Evolutionary conservation across 2,113 vertebrate genomes (phyloP), one percentile per base, ranked within the genome.

Genomic region (Tylochromis polylepis): DNA sequence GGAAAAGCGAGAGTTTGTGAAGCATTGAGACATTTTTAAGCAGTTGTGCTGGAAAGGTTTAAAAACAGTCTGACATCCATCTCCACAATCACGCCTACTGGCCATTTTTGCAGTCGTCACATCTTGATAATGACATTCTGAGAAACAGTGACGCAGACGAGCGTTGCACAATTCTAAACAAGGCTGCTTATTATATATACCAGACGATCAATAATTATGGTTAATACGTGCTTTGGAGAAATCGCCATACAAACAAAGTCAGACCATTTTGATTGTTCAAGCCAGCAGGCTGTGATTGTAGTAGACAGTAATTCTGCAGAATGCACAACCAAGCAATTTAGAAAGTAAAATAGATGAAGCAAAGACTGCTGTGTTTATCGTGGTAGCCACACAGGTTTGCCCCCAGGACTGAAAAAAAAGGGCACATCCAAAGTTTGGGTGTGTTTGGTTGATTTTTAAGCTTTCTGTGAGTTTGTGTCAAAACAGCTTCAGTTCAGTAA

Each of bases 251-350:
- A 67, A 67, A 67, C 3, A 67, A 67, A 9, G 3, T 41, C 22
- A 67, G 7, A 9, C 11, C 7, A 22, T 67, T 67, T 22, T 41
- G 62, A 67, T 41, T 67, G 62, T 67, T 41, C 11, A 67, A 67
- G 36, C 62, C 62, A 67, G n/a, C n/a, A 41, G 41, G 36, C 62
- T 67, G 62, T 67, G 62, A 14, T n/a, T 67, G 62, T 24, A 67
- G 11, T 41, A 41, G 36, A 41, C 0, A 0, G 5, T 0, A 22
- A 2, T 67, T 67, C 60, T 8, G 11, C 41, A n/a, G n/a, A 67
- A 36, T 70, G 12, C n/a, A 43, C 36, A 70, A 43, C 65, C n/a
- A 70, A 70, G n/a, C 38, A 70, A 70, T 70, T 70, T 70, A 70
- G 20, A 70, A 70, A 70, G 36, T n/a, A 24, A 70, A 70, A 7